Evolutionary conservation across 2,797 vertebrate genomes (phyloP).

Genomic region (Potorous gilbertii): DNA sequence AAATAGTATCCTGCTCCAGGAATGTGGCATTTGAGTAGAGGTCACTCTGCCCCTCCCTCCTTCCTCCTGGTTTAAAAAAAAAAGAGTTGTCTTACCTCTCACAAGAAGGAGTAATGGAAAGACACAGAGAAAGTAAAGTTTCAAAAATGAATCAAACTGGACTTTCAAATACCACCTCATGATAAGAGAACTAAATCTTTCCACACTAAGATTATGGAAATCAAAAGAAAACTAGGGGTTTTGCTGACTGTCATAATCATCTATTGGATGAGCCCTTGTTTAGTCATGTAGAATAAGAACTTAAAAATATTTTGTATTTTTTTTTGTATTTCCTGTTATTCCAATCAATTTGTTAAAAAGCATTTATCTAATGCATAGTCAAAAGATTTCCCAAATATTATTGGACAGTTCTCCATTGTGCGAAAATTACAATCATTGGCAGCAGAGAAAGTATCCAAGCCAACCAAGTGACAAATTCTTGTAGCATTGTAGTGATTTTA

Average conservation of each 20-base stretch:
- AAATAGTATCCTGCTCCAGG: conserved; percentile 29
- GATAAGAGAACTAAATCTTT: not conserved
- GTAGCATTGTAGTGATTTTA: not conserved
- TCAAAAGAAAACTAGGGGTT: not conserved
- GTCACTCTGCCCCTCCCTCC: not conserved
- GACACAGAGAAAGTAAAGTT: not conserved
- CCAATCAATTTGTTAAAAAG: not conserved
- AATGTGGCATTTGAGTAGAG: conserved; percentile 47
- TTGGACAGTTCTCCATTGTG: not conserved
- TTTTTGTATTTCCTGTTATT: not conserved
- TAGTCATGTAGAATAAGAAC: not conserved
- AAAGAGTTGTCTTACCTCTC: not conserved
- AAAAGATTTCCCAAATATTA: not conserved
- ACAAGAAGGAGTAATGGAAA: not conserved
- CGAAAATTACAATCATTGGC: not conserved
- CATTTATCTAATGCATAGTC: not conserved
- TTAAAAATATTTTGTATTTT: not conserved
- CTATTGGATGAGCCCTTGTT: not conserved
- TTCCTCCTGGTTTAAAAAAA: not conserved
- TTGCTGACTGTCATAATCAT: not conserved
- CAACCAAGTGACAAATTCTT: not conserved
- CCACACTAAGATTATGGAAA: not conserved
- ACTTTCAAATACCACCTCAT: not conserved
- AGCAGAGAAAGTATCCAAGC: not conserved
- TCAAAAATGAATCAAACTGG: conserved; percentile 4